A percentile compares a stretch with the other conserved stretches of the same genome.
phyloP scores from a whole-genome alignment of 2,888 invertebrate genomes.

The Clusia tigrina region DNA sequence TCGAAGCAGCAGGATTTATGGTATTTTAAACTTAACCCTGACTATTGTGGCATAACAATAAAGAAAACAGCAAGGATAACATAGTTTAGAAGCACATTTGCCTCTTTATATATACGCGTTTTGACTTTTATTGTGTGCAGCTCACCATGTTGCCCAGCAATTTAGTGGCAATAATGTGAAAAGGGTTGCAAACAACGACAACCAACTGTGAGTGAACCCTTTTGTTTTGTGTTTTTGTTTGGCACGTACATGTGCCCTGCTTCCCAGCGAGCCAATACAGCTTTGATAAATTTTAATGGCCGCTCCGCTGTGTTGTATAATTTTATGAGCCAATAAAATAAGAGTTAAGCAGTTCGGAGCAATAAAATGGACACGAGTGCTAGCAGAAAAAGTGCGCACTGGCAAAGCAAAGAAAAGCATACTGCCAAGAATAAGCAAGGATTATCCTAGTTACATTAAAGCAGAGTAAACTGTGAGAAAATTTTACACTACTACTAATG shows the following conservation, averaged over 20 bases:
- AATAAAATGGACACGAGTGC: not conserved
- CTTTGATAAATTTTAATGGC: not conserved
- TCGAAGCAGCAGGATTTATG: slow-evolving; percentile 7
- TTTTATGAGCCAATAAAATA: slow-evolving; percentile 5
- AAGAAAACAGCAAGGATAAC: slow-evolving; percentile 15
- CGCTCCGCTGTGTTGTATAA: not conserved
- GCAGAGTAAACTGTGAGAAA: too few species aligned
- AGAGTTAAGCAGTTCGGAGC: too few species aligned
- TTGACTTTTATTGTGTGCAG: slow-evolving; percentile 20
- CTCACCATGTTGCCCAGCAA: not conserved
- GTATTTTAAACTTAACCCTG: not conserved
- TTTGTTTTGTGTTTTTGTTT: not conserved
- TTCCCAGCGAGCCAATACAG: not conserved
- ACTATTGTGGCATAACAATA: not conserved
- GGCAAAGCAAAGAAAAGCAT: too few species aligned
- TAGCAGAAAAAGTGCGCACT: too few species aligned
- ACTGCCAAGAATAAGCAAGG: too few species aligned
- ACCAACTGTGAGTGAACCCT: not conserved
- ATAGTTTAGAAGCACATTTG: slow-evolving; percentile 3
- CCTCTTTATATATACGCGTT: not conserved
- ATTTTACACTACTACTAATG: too few species aligned
- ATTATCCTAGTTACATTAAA: too few species aligned
- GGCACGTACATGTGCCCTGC: not conserved
- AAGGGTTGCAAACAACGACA: not conserved
- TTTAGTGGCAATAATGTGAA: not conserved